phyloP scores from a whole-genome alignment of 2,888 invertebrate species.

The Leptothorax acervorum region DNA sequence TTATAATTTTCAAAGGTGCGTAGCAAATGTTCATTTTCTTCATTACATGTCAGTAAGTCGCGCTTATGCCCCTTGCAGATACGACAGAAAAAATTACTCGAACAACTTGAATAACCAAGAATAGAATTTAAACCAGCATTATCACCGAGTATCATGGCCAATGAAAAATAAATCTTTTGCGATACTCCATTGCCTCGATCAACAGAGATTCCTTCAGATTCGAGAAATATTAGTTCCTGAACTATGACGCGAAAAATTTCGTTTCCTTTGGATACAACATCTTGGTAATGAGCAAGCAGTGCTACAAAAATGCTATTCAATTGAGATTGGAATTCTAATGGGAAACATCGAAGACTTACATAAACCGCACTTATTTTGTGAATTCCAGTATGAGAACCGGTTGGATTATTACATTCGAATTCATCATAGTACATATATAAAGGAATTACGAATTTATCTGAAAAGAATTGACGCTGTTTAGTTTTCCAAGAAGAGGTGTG shows the following conservation, averaged over 20 bases:
- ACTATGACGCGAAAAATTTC: not conserved
- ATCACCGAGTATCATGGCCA: not conserved
- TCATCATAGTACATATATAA: not conserved
- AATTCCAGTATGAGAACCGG: too few relatives aligned
- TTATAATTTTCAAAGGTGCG: too few relatives aligned
- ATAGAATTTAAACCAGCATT: not conserved
- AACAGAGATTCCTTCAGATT: not conserved
- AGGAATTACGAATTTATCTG: not conserved
- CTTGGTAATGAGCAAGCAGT: slow-evolving; percentile 9
- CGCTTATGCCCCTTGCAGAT: not conserved
- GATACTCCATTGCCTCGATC: not conserved
- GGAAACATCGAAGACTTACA: too few relatives aligned
- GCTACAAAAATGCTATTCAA: not conserved
- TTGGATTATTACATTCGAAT: too few relatives aligned
- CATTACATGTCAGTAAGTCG: not conserved
- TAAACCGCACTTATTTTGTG: too few relatives aligned
- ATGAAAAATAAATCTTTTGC: slow-evolving; percentile 4
- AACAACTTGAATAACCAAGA: not conserved
- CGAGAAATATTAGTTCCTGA: slow-evolving; percentile 4
- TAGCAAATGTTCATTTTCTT: too few relatives aligned
- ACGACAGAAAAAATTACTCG: slow-evolving; percentile 8
- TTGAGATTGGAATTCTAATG: not conserved
- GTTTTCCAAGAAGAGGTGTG: not conserved
- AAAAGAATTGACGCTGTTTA: slow-evolving; percentile 7
- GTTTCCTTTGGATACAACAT: not conserved